A percentile compares a stretch with the other conserved stretches of the same genome.
Evolutionary conservation across 1,140 invertebrate genomes (phyloP).

Genomic region (Homarus americanus): DNA sequence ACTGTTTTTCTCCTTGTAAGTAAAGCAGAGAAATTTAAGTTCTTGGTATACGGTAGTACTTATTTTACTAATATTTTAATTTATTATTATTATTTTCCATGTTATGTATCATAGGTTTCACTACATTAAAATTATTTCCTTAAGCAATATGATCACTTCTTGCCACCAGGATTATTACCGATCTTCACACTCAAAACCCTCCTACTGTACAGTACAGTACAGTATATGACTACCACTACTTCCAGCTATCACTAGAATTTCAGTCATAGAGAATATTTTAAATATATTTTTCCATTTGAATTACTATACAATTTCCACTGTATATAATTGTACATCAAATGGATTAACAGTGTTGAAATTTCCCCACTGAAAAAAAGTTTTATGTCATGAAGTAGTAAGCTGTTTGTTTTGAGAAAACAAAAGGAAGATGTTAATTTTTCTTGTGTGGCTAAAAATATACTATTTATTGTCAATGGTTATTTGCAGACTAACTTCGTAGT

Average conservation of each 20-base stretch:
- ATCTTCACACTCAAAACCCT: too few species aligned
- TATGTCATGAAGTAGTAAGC: background rate
- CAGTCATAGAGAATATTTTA: background rate
- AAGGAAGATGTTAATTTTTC: background rate
- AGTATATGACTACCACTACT: background rate
- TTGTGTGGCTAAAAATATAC: conserved; percentile 18
- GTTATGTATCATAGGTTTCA: too few species aligned
- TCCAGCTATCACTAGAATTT: background rate
- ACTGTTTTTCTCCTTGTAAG: background rate
- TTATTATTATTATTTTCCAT: background rate
- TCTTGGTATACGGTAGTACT: background rate
- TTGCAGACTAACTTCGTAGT: background rate
- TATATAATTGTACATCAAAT: background rate
- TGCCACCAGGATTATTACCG: background rate
- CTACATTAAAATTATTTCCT: background rate
- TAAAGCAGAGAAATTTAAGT: background rate
- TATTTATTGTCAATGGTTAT: conserved; percentile 28
- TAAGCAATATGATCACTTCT: background rate
- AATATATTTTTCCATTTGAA: too few species aligned
- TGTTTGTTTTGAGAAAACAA: background rate
- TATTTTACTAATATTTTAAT: background rate
- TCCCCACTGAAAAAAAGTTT: background rate
- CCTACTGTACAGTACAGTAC: too few species aligned
- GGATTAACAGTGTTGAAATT: background rate
- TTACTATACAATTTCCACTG: background rate